A percentile compares a stretch with the other conserved stretches of the same genome.
phyloP scores from a whole-genome alignment of 2,113 vertebrate species.

The Crocuta crocuta region DNA sequence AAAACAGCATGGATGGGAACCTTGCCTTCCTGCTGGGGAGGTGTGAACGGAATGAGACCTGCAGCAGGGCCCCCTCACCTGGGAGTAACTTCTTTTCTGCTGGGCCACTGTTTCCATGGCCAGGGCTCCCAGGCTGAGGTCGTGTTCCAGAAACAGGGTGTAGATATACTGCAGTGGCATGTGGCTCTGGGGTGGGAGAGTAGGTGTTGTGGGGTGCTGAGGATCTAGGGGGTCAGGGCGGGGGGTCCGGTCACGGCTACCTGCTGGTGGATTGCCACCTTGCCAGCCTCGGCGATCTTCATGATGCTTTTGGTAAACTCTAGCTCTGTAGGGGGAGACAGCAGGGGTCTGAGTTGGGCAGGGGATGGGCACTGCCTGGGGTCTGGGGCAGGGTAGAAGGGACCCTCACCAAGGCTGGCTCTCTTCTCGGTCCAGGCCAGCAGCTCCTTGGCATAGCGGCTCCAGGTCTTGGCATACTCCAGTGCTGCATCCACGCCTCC shows the following conservation, averaged over 20 bases:
- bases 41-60: fast-evolving
- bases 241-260: conserved; percentile 78
- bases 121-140: conserved; percentile 87
- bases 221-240: neutral
- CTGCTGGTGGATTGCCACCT: conserved; percentile 89
- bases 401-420: conserved; percentile 90
- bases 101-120: conserved; percentile 87
- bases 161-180: conserved; percentile 94
- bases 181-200: conserved; percentile 84
- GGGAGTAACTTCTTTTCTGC: conserved; percentile 91
- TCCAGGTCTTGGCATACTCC: conserved; percentile 95
- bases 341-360: neutral
- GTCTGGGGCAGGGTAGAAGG: neutral
- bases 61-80: conserved; percentile 82
- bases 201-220: neutral
- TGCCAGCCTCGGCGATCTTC: conserved; percentile 91
- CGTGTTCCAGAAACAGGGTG: conserved; percentile 91
- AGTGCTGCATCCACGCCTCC: conserved; percentile 93
- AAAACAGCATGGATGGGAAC: neutral
- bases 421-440: conserved; percentile 95
- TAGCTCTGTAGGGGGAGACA: conserved; percentile 76
- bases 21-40: neutral
- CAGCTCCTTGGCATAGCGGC: conserved; percentile 95
- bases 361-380: neutral
- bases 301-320: conserved; percentile 91